Conservation (phyloP, 2,797 vertebrate species). For the Channa striata region DNA sequence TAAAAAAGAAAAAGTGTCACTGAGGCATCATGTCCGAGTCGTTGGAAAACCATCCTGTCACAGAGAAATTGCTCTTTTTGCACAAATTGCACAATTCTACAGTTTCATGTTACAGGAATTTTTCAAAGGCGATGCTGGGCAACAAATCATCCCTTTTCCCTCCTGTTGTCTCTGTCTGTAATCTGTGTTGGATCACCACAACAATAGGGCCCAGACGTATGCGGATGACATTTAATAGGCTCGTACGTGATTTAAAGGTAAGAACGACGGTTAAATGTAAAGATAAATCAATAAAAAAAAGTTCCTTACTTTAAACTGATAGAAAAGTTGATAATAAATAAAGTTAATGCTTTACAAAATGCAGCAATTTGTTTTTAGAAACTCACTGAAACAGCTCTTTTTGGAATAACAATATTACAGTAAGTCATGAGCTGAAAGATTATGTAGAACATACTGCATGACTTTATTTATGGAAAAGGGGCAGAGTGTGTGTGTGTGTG, state of each 20-base stretch:
- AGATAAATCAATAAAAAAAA: too few relatives aligned
- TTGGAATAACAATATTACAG: slow-evolving; percentile 10
- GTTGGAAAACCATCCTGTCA: background rate
- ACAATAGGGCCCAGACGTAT: background rate
- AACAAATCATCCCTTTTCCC: background rate
- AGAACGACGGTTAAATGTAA: too few relatives aligned
- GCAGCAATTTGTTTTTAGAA: background rate
- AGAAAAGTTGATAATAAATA: background rate
- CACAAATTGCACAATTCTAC: background rate
- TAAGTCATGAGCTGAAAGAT: slow-evolving; percentile 29
- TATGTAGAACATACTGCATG: slow-evolving; percentile 9
- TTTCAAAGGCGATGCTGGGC: background rate
- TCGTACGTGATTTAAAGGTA: too few relatives aligned
- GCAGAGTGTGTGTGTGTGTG: background rate
- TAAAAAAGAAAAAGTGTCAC: background rate
- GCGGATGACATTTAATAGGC: too few relatives aligned
- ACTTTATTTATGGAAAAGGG: slow-evolving; percentile 49
- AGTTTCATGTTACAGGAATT: background rate
- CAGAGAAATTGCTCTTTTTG: background rate
- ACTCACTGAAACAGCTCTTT: background rate
- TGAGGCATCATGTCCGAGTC: background rate
- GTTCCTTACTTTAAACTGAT: background rate
- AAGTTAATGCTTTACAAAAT: background rate
- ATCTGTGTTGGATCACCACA: background rate
- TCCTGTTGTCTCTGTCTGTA: background rate